Base-by-base conservation (phyloP, 2,888 invertebrate genomes). In the Plutella xylostella region DNA sequence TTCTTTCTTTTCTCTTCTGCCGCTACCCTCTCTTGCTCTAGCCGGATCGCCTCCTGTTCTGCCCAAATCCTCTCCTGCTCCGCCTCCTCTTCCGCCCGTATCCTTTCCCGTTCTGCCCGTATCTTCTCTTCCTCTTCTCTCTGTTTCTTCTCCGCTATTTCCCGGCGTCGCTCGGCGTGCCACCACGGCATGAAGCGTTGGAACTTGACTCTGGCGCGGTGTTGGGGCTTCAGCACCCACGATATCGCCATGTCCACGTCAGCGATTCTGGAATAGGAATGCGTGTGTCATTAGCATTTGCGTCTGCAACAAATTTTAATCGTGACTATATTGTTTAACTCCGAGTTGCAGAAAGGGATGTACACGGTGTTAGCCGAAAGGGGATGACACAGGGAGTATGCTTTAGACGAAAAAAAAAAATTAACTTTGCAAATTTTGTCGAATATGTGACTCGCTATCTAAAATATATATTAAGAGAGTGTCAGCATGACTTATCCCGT, bases 121-220 rank as follows among this genome's bases (percentile, higher is more conserved):
- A 52, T 49, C 25, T 45, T 60, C 18, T 60, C 60, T 37, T 57
- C 55, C 40, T 56, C 63, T 30, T 64, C 62, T 44, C 44, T 55
- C 42, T 58, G 60, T 41, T 72, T 73, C 57, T 64, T 74, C 45
- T 78, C 77, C 0, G 74, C 78, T 0, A 71, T 47, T 53, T 79
- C 78, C 45, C 67, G 64, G 33, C 84, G 61, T 42, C 61, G 68
- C 56, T 68, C 68, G 2, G 68, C 68, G 56, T 83, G 77, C 79
- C 83, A 72, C 75, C 77, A 79, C 1, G 85, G 85, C 73, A 76
- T 79, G 58, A 85, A 79, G 0, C 84, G 63, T 51, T 85, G 85
- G 64, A 85, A 85, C 68, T 77, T 79, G 4, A 86, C 66, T 14
- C 78, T 56, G n/a, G 68, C 54, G 1, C 87, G 63, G 49, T 87